Evolutionary conservation across 2,888 invertebrate species (phyloP).

Genomic region (Dolichopus griseipennis): DNA sequence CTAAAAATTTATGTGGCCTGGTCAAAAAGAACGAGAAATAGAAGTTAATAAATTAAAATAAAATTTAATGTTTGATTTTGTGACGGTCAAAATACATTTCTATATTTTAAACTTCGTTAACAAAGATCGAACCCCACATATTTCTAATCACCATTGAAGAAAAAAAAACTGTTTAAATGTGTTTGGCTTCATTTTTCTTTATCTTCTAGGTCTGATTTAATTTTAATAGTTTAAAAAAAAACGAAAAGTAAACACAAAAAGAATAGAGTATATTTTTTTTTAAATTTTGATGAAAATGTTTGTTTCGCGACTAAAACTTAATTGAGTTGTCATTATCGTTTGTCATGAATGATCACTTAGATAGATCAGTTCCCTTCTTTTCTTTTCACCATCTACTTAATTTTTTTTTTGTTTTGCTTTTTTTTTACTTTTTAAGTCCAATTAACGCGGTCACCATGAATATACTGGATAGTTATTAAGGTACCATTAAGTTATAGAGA

Average conservation of each 20-base stretch:
- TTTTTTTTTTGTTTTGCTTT: not conserved
- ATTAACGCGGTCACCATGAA: slow-evolving; percentile 6
- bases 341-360: slow-evolving; percentile 6
- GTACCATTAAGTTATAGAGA: not conserved
- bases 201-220: not conserved
- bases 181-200: not conserved
- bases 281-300: not conserved
- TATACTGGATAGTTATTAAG: not conserved
- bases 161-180: not conserved
- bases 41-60: too few species aligned
- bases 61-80: too few species aligned
- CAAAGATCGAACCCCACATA: not conserved
- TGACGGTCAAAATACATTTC: too few species aligned
- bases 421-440: slow-evolving; percentile 1
- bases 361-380: not conserved
- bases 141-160: not conserved
- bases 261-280: not conserved
- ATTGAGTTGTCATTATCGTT: slow-evolving; percentile 6
- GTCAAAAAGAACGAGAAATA: too few species aligned
- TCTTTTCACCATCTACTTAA: not conserved
- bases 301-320: slow-evolving; percentile 3
- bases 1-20: too few species aligned
- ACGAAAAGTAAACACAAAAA: not conserved
- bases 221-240: not conserved
- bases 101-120: too few species aligned